Evolutionary conservation across 2,888 invertebrate genomes (phyloP).

Genomic region (Cataglyphis livida): DNA sequence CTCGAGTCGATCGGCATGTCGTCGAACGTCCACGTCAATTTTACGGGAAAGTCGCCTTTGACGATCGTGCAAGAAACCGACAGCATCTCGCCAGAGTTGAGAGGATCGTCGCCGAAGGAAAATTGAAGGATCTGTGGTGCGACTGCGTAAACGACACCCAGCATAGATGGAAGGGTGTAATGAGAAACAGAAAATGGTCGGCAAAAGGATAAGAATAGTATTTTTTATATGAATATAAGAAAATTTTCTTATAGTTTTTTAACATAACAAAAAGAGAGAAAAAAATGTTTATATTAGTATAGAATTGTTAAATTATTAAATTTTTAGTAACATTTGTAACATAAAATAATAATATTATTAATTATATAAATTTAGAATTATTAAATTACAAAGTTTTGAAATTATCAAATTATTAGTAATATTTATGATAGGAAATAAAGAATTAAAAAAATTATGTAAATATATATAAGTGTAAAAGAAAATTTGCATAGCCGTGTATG

Average conservation of each 20-base stretch:
- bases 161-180: conserved; percentile 57
- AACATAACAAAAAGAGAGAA: conserved; percentile 17
- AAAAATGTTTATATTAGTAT: background rate
- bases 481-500: background rate
- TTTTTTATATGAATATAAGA: background rate
- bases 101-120: conserved; percentile 86
- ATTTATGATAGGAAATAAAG: background rate
- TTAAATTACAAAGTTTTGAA: background rate
- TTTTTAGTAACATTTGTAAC: background rate
- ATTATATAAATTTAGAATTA: background rate
- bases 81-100: conserved; percentile 87
- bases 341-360: background rate
- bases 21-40: conserved; percentile 92
- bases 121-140: conserved; percentile 88
- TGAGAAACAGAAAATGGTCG: conserved; percentile 53
- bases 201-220: background rate
- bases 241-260: background rate
- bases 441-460: background rate
- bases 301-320: background rate
- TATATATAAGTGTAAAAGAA: background rate
- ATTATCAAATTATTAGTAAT: conserved; percentile 15
- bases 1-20: conserved; percentile 85
- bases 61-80: conserved; percentile 88
- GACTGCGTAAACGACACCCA: conserved; percentile 84
- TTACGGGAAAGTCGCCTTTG: conserved; percentile 89